Base-by-base conservation (phyloP, 1,140 invertebrate species). In the Micrasema longulum region DNA sequence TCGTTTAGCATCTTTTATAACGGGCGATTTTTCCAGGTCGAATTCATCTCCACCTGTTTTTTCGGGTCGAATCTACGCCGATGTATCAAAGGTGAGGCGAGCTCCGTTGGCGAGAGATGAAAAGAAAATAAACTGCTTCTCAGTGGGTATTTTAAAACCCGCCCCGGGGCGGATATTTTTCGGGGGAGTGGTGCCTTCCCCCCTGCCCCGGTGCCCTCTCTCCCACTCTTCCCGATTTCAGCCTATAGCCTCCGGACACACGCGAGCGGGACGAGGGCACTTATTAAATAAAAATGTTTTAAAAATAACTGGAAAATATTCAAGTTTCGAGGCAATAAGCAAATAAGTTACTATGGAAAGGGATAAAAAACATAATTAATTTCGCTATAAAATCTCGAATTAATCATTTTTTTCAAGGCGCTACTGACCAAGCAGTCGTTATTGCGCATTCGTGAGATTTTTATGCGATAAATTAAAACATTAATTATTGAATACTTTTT, bases 111-210 rank as follows among this genome's bases (percentile, higher is more conserved):
- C 47, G 66, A 41, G 71, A 74, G 73, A 74, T 74, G 73, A 74
- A 74, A 74, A 74, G 73, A 74, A 74, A 74, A 74, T 74, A 74
- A 74, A 68, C 72, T 70, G 50, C 50, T 45, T 31, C 53, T 20
- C n/a, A 36, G 12, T 45, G 41, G 41, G 43, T 64, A 65, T 73
- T 68, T 73, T 69, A 73, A 73, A 73, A 57, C 72, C 65, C 63
- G 65, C 65, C 72, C 72, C 23, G 60, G 55, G 66, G 66, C 66
- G 65, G 72, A 50, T 73, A 69, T 73, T 73, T 73, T 73, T 73
- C 50, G 55, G 55, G 23, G 63, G 31, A 26, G 45, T 7, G 31
- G 23, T 62, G n/a, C 47, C 68, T 62, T 10, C 47, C 68, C 50
- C 55, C 16, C 11, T 38, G 22, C 23, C 31, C 20, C 60, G 47